Base-by-base conservation (phyloP, 2,113 vertebrate species). In the Tonatia bakeri region DNA sequence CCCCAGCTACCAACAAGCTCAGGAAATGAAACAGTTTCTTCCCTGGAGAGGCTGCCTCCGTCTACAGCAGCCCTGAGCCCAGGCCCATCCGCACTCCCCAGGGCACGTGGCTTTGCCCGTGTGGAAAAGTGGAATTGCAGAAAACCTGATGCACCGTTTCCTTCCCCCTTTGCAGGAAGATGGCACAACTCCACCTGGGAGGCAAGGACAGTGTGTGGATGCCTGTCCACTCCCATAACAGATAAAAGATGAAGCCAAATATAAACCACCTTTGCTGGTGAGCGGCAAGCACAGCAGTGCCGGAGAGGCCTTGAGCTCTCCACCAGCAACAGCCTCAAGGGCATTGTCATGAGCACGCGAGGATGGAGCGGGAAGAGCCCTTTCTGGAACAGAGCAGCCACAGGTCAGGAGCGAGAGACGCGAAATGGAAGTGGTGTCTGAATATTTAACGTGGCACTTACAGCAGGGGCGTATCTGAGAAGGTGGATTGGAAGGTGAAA, bases 81-180 rank as follows among this genome's bases (percentile, higher is more conserved):
- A 0, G 2, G 11, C 0, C n/a, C 11, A 3, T 52, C 9, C 2
- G 5, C 6, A 8, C 9, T 33, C 13, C n/a, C 36, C n/a, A 14
- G 4, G 5, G 26, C 3, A 4, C 45, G 10, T 0, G 15, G 12
- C 14, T 38, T 43, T 26, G 31, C 2, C 84, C 22, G 1, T 0
- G 31, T 19, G 40, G 43, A 16, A 40, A 8, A 36, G 13, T 31
- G 8, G 8, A 10, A 1, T 9, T 67, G 54, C 11, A 9, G 70
- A 2, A 24, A 33, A 3, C 61, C 69, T n/a, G 17, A 33, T 8
- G 7, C 52, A 2, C 33, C 36, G 15, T 43, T 52, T 15, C 3
- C 38, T 43, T 0, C 36, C 22, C 20, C 4, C 12, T 64, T 54
- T 24, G 0, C 36, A 6, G 52, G 22, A 43, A 22, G 15, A 24